Conservation (phyloP, 2,888 invertebrate species). For the Abscondita cerata region DNA sequence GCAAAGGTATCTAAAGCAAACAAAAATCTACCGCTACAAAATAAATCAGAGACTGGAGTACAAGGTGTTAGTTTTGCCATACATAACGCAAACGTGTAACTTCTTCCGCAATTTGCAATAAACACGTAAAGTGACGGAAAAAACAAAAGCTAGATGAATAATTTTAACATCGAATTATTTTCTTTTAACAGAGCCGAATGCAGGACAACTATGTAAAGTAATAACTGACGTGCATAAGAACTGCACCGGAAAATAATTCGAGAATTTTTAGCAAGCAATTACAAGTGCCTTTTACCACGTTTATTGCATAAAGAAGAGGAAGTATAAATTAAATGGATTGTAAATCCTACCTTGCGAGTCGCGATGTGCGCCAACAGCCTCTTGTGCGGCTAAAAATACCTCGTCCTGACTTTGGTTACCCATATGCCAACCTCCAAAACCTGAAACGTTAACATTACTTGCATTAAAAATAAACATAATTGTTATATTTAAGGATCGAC, state of each 20-base stretch:
- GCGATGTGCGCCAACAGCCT: slow-evolving; percentile 77
- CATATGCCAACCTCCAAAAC: slow-evolving; percentile 87
- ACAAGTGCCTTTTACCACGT: slow-evolving; percentile 26
- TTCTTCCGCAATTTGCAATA: slow-evolving; percentile 31
- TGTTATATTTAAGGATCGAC: too few species aligned
- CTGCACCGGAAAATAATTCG: background rate
- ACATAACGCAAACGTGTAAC: slow-evolving; percentile 47
- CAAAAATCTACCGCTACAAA: slow-evolving; percentile 47
- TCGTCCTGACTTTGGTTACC: slow-evolving; percentile 83
- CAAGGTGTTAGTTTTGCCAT: slow-evolving; percentile 57
- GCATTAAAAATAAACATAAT: too few species aligned
- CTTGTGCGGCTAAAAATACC: slow-evolving; percentile 84
- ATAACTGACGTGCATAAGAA: background rate
- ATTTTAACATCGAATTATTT: background rate
- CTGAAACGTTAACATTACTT: too few species aligned
- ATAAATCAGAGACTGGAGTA: slow-evolving; percentile 58
- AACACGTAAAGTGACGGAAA: slow-evolving; percentile 12
- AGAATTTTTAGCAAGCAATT: too few species aligned
- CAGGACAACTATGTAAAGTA: slow-evolving; percentile 6
- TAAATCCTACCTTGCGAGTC: slow-evolving; percentile 90
- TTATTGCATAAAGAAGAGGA: slow-evolving; percentile 39
- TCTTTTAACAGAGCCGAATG: background rate
- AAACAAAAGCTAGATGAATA: background rate
- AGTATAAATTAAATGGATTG: slow-evolving; percentile 23
- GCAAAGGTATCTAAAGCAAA: slow-evolving; percentile 48